Evolutionary conservation across 2,797 vertebrate species (phyloP), one percentile per base, ranked within the genome.

Genomic region (Mormyrops boulengeri): DNA sequence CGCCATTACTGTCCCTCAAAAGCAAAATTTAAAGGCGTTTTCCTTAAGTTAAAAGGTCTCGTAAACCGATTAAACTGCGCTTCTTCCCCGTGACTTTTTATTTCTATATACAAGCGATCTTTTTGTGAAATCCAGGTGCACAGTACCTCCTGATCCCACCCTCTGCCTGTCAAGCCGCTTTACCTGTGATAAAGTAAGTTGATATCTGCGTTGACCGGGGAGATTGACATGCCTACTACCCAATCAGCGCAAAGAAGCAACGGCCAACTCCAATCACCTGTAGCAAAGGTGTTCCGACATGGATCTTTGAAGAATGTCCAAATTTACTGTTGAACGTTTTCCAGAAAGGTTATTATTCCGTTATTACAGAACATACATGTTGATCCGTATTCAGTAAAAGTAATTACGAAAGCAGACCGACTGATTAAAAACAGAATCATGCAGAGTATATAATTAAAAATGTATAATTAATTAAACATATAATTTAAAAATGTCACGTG

Each of bases 171-270:
- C 95, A 96, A 94, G 95, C 94, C 92, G 91, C 49, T 93, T 94
- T 94, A 97, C 97, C 97, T 97, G 97, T 91, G 92, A 94, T 94
- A 91, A 95, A 92, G 96, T 95, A 96, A 89, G 92, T 93, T 94
- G 89, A 88, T 84, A 84, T 4, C 55, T 90, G 91, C 91, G 91
- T 92, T 34, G 89, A 41, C 84, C 26, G 44, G 11, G 2, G 57
- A 77, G 85, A 88, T 1, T 60, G 89, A 88, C 88, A 87, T 3
- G 0, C 0, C 0, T n/a, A 0, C 3, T 34, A 89, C 57, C 96
- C 95, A 96, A 95, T 95, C 91, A 92, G 41, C 92, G 80, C 89
- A 11, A 34, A n/a, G 60, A 44, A 85, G 26, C 1, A 2, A 1
- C 44, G 1, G 0, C 0, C 0, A 3, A 7, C 88, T 49, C 94